Base-by-base conservation (phyloP, 2,797 vertebrate species). In the Acanthurus leucopareius region DNA sequence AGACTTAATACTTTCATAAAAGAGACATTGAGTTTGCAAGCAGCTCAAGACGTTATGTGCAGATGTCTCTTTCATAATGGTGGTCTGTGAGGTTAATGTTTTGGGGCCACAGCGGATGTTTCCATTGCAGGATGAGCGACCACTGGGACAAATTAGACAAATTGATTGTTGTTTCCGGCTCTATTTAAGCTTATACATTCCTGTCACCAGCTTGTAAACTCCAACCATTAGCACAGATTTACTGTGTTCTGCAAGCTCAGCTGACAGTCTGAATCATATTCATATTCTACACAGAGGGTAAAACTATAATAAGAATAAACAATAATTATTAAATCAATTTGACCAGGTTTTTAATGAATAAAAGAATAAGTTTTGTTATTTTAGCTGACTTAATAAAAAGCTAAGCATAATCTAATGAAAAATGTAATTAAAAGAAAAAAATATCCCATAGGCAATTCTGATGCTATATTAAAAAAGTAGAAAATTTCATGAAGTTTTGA, bases 401-500 rank as follows among this genome's bases (percentile, higher is more conserved):
- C 25, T 10, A 52, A 52, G 28, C 10, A 52, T 6, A 40, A 52
- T 22, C 9, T 14, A 20, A 17, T 47, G 2, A n/a, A 22, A 13
- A 58, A 19, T 54, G 22, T 0, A 56, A 2, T 3, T 28, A 32
- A 32, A 56, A 28, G 52, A 54, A 53, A 53, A 25, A 20, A 52
- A 22, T n/a, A 19, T 10, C 25, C 28, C 10, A 4, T 19, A 9
- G 28, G 16, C 17, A 58, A 38, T 13, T 9, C 15, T 32, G 25
- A 54, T 1, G 35, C 15, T 38, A 38, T 2, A 17, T 35, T 10
- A 4, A 35, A 3, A 11, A 58, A 57, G 38, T 11, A 19, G 38
- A 16, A 38, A 2, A 56, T 77, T 62, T 25, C 53, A 77, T 76
- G 59, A 47, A 58, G 28, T 32, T 49, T 69, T 82, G 14, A 13